Base-by-base conservation (phyloP, 2,888 invertebrate species). In the Calameuta filiformis region DNA sequence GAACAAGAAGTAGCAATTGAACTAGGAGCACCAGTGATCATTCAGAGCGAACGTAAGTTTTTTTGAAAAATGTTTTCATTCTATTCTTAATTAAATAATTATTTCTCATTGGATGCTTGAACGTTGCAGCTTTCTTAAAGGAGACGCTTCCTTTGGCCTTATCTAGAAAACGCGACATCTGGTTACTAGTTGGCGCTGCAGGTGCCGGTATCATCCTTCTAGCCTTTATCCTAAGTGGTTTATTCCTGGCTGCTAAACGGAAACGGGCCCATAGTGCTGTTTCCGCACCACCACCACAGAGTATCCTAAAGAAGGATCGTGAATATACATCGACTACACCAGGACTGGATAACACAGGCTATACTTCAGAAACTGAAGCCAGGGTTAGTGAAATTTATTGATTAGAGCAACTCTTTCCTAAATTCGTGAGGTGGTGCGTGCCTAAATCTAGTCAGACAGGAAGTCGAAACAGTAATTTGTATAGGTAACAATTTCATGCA, bases 31-130 rank as follows among this genome's bases (percentile, higher is more conserved):
- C 94, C 95, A 0, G 94, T 97, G 75, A 94, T 95, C 75, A 95
- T 96, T 83, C 97, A 97, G 92, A 96, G 97, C 79, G 96, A 97
- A 93, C 97, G 97, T 97, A 93, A 95, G 95, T 93, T 37, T 79
- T 79, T 79, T n/a, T 68, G 4, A 34, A 4, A 74, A 56, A 56
- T 35, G 3, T 11, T 35, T 30, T 74, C 11, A 35, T 77, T 69
- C 69, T 77, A 23, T 56, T 56, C 1, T 23, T 56, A 9, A 56
- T 23, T 15, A 34, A 33, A 74, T 81, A 35, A 23, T 31, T 30
- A 31, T 69, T 76, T n/a, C 69, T 35, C 68, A 30, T 40, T 37
- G 30, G 37, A 34, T 35, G 4, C 30, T 74, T 71, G 31, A 9
- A 71, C 30, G 30, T 91, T 91, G 34, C 92, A 96, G 96, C 96